Base-by-base conservation (phyloP, 2,888 invertebrate genomes). In the Villa cingulata region DNA sequence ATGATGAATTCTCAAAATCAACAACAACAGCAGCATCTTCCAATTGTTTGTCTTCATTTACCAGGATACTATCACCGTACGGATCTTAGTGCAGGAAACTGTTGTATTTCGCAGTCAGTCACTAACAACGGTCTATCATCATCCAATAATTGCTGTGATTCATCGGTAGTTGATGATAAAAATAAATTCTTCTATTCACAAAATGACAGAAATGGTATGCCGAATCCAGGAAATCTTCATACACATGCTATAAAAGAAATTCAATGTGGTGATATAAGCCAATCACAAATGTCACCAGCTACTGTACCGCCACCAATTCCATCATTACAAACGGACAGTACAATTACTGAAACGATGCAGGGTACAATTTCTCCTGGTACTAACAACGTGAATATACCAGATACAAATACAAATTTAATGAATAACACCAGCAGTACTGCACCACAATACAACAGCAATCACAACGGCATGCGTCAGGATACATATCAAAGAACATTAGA, bases 401-500 rank as follows among this genome's bases (percentile, higher is more conserved):
- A 52, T 64, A 18, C 6, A n/a, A 43, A 34, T 18, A 20, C 37
- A 39, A 36, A 37, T n/a, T 15, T n/a, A 2, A 7, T 18, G 10
- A 16, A 20, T 15, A 29, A 36, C 9, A 37, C 20, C 16, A 37
- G 23, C 29, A 15, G 37, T 29, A 27, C 27, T 10, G 27, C 23
- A 18, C 14, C 37, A 36, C 18, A 17, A 16, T 43, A 27, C 27
- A n/a, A n/a, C n/a, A n/a, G n/a, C n/a, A 47, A 43, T 41, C 45
- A 54, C 32, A 59, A 56, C 43, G 54, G 59, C 5, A 89, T 90
- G 87, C 74, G 84, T 15, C 85, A 86, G 48, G 90, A 90, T 47
- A 81, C 89, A 0, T 91, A 91, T 65, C 85, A 89, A 60, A 76
- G 91, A 51, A 92, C 92, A 0, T 69, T 91, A 48, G 90, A 90